Percentiles rank a stretch among this genome's conserved stretches.
These are phyloP conservation scores for Lepidurus apus DNA, from an alignment of 1,140 invertebrate genomes.

Conservation along the genomic window DNA sequence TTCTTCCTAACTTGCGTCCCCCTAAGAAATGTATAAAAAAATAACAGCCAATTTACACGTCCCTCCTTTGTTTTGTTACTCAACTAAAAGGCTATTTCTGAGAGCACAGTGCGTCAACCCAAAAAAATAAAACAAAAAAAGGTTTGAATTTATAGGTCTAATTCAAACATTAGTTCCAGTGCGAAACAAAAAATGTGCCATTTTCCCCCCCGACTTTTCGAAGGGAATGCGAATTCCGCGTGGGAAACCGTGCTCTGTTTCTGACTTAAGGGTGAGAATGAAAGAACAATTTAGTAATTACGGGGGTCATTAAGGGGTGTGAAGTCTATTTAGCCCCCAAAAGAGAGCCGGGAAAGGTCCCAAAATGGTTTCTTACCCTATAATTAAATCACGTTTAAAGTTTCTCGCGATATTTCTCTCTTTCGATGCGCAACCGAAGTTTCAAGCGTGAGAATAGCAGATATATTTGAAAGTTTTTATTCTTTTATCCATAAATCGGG, in stretches of 20 bases:
- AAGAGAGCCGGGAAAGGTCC: neutral
- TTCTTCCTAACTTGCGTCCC: too few species aligned
- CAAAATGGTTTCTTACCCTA: neutral
- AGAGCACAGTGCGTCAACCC: too few species aligned
- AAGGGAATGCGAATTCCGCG: neutral
- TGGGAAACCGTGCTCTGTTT: neutral
- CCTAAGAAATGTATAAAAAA: neutral
- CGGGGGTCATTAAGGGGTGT: neutral
- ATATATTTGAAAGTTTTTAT: neutral
- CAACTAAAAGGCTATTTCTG: neutral
- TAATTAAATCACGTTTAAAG: neutral
- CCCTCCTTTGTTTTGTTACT: neutral
- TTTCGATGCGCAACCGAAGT: too few species aligned
- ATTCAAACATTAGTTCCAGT: neutral
- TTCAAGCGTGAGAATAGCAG: neutral
- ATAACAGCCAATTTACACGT: conserved; percentile 19
- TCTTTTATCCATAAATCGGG: neutral
- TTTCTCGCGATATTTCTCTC: neutral
- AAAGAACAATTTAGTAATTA: neutral
- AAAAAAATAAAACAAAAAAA: too few species aligned
- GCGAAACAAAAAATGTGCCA: neutral
- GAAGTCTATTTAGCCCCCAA: neutral
- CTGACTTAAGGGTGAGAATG: neutral
- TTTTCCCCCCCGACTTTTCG: neutral
- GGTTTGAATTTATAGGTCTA: neutral